Evolutionary conservation across 2,113 vertebrate genomes (phyloP).

Genomic region (Psophia crepitans): DNA sequence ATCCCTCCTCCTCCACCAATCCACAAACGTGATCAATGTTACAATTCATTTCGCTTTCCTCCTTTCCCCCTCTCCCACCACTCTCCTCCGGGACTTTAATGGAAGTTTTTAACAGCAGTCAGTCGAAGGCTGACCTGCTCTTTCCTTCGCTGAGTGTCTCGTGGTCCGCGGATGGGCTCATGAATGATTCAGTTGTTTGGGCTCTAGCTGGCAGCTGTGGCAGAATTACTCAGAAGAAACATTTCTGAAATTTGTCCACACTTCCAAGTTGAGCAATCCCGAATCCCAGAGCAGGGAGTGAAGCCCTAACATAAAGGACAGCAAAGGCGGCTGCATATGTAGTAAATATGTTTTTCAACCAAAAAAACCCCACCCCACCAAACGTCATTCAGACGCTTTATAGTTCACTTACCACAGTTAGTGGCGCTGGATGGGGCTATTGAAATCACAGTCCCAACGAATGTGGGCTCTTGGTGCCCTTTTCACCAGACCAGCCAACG

Average conservation of each 20-base stretch:
- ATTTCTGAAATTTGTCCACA: background rate
- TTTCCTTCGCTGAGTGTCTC: background rate
- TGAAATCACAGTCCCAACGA: background rate
- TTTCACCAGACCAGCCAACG: background rate
- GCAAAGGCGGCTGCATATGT: background rate
- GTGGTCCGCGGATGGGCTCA: background rate
- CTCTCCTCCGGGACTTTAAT: background rate
- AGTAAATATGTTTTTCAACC: background rate
- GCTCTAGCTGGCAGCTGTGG: background rate
- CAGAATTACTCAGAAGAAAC: background rate
- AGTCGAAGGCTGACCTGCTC: constrained; percentile 4
- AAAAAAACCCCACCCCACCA: too few species aligned
- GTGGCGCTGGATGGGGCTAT: background rate
- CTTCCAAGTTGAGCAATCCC: background rate
- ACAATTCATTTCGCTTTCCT: constrained; percentile 16
- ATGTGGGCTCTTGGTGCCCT: background rate
- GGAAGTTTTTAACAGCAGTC: constrained; percentile 24
- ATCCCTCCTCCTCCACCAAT: background rate
- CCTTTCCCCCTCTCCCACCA: background rate
- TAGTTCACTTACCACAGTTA: background rate
- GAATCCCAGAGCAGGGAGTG: background rate
- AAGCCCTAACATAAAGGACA: background rate
- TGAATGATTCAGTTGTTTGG: constrained; percentile 36
- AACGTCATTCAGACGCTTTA: background rate
- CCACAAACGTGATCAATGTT: background rate